Conservation (phyloP, 2,113 vertebrate species). For the Taurulus bubalis region DNA sequence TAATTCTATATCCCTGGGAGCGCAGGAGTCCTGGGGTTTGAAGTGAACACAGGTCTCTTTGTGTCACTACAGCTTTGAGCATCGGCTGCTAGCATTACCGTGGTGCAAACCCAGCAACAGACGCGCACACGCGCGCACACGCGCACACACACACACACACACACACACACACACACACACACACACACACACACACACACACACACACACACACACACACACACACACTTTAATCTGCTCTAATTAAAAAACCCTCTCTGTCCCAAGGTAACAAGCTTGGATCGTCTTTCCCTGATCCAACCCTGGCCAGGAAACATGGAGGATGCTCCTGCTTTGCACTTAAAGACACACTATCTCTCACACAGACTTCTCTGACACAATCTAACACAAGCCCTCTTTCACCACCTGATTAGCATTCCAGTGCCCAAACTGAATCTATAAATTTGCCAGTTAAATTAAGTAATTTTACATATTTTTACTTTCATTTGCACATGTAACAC, state of each 20-base stretch:
- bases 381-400: conserved; percentile 21
- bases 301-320: conserved; percentile 44
- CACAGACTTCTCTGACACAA: conserved; percentile 38
- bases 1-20: conserved; percentile 85
- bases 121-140: conserved; percentile 28
- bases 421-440: conserved; percentile 9
- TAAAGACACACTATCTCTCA: conserved; percentile 2
- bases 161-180: conserved; percentile 33
- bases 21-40: conserved; percentile 75
- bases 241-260: conserved; percentile 68
- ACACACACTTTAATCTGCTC: conserved; percentile 54
- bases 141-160: conserved; percentile 38
- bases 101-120: conserved; percentile 43
- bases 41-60: conserved; percentile 78
- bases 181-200: conserved; percentile 22
- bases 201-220: conserved; percentile 33
- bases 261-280: conserved; percentile 54
- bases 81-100: conserved; percentile 68
- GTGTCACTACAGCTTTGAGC: conserved; percentile 68
- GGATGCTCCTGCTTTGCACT: conserved; percentile 36
- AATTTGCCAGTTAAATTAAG: background rate
- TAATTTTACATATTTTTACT: background rate
- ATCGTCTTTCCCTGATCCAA: conserved; percentile 60
- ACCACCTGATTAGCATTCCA: conserved; percentile 2
- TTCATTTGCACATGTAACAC: background rate